Conservation (phyloP, 2,797 vertebrate species). For the Myotis pilosus region DNA sequence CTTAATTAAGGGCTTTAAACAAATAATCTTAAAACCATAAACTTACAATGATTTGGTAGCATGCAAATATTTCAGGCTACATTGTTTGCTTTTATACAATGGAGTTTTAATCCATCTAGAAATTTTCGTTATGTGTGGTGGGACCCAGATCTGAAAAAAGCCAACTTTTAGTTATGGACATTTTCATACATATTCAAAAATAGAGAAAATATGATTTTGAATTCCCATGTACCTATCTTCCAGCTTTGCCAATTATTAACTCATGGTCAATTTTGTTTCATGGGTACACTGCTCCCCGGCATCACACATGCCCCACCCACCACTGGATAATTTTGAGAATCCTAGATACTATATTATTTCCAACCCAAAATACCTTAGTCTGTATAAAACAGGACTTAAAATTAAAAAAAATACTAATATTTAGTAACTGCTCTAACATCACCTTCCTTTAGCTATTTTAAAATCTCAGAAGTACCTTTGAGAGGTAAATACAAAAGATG, state of each 20-base stretch:
- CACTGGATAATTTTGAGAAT: slow-evolving; percentile 21
- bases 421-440: background rate
- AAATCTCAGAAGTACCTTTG: slow-evolving; percentile 26
- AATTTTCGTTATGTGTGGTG: background rate
- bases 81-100: background rate
- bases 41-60: background rate
- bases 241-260: background rate
- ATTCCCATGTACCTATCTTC: background rate
- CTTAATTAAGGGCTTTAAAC: background rate
- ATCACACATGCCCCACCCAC: background rate
- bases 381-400: background rate
- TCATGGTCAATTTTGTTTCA: background rate
- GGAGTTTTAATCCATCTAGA: background rate
- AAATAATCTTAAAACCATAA: slow-evolving; percentile 17
- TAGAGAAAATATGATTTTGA: background rate
- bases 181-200: slow-evolving; percentile 13
- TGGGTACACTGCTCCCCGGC: background rate
- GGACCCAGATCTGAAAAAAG: background rate
- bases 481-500: slow-evolving; percentile 25
- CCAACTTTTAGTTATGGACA: background rate
- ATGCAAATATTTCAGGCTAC: background rate
- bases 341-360: background rate
- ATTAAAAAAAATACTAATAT: background rate
- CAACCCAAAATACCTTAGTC: background rate
- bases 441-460: slow-evolving; percentile 10